Conservation (phyloP, 1,140 invertebrate genomes). For the Conus ventricosus region DNA sequence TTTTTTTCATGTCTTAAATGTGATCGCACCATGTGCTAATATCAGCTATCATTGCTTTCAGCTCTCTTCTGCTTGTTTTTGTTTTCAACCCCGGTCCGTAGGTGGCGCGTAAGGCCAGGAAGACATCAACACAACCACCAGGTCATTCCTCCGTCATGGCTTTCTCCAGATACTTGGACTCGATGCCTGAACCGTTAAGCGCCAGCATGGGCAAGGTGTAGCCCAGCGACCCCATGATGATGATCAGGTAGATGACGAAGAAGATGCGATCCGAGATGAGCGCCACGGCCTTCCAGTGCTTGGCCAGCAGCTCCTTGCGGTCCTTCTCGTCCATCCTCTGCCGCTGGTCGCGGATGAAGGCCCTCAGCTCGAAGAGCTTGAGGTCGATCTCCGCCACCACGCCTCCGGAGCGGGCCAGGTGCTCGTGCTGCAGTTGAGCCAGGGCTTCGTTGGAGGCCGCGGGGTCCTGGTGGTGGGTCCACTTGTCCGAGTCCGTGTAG, state of each 20-base stretch:
- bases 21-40: no score
- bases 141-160: not conserved
- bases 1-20: no score
- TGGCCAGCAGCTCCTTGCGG: conserved; percentile 67
- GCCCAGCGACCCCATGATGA: conserved; percentile 69
- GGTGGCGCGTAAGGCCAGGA: no score
- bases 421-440: conserved; percentile 53
- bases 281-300: conserved; percentile 74
- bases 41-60: not conserved
- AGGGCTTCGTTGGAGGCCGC: conserved; percentile 55
- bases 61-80: no score
- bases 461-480: conserved; percentile 53
- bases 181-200: conserved; percentile 85
- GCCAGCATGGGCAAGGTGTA: conserved; percentile 81
- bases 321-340: conserved; percentile 70
- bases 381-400: conserved; percentile 64
- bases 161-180: conserved; percentile 16
- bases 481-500: conserved; percentile 50
- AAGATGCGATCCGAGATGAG: conserved; percentile 74
- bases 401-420: conserved; percentile 17
- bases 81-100: no score
- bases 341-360: conserved; percentile 65
- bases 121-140: no score
- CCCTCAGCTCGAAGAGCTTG: conserved; percentile 70
- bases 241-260: conserved; percentile 72